Base-by-base conservation (phyloP, 2,888 invertebrate genomes). In the Belgica antarctica region DNA sequence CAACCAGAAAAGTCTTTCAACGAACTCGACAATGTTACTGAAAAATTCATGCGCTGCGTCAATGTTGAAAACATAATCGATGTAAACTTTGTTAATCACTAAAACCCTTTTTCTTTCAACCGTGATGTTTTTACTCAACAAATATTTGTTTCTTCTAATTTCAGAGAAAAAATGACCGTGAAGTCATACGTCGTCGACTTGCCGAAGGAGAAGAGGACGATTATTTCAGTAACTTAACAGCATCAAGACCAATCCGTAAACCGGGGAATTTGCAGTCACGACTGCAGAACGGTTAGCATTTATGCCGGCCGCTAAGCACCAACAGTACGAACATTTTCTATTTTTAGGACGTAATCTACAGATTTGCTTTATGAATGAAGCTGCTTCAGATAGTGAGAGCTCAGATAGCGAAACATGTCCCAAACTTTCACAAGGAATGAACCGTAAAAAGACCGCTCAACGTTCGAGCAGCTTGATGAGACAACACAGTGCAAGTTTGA, bases 281-380 rank as follows among this genome's bases (percentile, higher is more conserved):
- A 75, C 84, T 94, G 75, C 92, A 92, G 82, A 90, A 87, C 83
- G 91, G 91, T 90, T 77, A 79, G 82, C 78, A 75, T 74, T 74
- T 27, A 59, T 59, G 5, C 34, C 7, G 7, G 12, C 34, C 5
- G 12, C 12, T 31, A 8, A 31, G 34, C 12, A 31, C 5, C 5
- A 31, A 31, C 34, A 31, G 12, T 31, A 31, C 5, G 12, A 31
- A 31, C 22, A 52, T 52, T 19, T n/a, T 17, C 17, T 10, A 5
- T 10, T 79, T 79, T 25, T 79, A 90, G 90, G 92, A 74, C 94
- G 90, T 89, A 94, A 94, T 82, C 87, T 95, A 66, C 94, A 94
- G 84, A 94, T 96, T 76, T 95, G 95, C 83, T 95, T 94, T 81
- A 92, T 95, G 91, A 94, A 95, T 79, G 94, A 96, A 79, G 90